A percentile compares a stretch with the other conserved stretches of the same genome.
phyloP scores from a whole-genome alignment of 2,888 invertebrate species.

The Caenorhabditis japonica region DNA sequence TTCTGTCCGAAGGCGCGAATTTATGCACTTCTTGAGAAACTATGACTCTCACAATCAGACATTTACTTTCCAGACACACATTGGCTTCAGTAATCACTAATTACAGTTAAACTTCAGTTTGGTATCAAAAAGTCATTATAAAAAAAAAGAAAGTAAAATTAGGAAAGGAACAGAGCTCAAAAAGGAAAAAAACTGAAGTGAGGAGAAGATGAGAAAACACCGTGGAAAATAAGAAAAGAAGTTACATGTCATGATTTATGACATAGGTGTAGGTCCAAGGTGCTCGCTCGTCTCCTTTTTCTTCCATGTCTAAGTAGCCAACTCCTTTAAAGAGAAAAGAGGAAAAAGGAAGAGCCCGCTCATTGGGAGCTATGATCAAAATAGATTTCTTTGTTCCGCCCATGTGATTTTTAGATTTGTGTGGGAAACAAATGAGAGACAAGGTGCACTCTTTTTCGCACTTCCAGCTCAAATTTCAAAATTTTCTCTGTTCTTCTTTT shows the following conservation, averaged over 20 bases:
- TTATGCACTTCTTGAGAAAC: constrained; percentile 28
- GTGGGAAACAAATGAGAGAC: constrained; percentile 25
- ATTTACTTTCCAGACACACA: constrained; percentile 9
- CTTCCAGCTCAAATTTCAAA: constrained; percentile 33
- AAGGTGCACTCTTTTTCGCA: constrained; percentile 21
- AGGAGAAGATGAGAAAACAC: not conserved
- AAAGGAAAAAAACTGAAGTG: not conserved
- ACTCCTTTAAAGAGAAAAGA: too few species aligned
- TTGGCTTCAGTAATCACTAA: too few species aligned
- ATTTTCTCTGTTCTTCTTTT: constrained; percentile 7
- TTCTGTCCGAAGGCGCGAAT: constrained; percentile 13
- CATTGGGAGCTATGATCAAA: constrained; percentile 18
- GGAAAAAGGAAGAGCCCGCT: constrained; percentile 1
- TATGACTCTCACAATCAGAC: constrained; percentile 36
- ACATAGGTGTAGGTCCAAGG: constrained; percentile 27
- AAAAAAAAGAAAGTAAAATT: too few species aligned
- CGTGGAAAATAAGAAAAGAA: constrained; percentile 27
- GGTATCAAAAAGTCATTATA: too few species aligned
- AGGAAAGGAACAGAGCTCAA: too few species aligned
- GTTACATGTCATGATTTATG: constrained; percentile 49
- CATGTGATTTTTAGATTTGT: constrained; percentile 38
- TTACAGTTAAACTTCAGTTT: too few species aligned
- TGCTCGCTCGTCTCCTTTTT: constrained; percentile 25
- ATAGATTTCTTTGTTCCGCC: constrained; percentile 34
- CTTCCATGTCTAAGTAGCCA: constrained; percentile 1